Evolutionary conservation across 1,140 invertebrate genomes (phyloP).

Genomic region (Sycobia sp.): DNA sequence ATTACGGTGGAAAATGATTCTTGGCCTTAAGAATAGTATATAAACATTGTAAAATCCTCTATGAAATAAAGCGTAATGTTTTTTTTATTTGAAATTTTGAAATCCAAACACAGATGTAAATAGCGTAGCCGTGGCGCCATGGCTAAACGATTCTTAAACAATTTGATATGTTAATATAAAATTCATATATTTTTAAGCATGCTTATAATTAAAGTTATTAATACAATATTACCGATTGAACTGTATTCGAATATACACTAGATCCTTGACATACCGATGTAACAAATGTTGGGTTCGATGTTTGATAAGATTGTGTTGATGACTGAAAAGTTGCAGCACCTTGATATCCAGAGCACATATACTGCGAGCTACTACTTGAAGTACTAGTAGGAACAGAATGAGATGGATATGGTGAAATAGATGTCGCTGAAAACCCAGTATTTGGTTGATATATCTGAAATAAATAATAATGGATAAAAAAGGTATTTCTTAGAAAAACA

Average conservation of each 20-base stretch:
- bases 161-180: too few species aligned
- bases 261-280: constrained; percentile 57
- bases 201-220: constrained; percentile 5
- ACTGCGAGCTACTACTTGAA: constrained; percentile 51
- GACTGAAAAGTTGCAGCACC: constrained; percentile 55
- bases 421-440: constrained; percentile 52
- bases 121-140: too few species aligned
- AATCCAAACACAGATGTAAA: too few species aligned
- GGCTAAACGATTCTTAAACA: too few species aligned
- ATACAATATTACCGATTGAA: constrained; percentile 51
- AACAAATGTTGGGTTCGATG: constrained; percentile 55
- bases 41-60: too few species aligned
- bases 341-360: constrained; percentile 54
- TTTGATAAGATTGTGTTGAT: constrained; percentile 56
- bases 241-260: constrained; percentile 54
- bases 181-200: too few species aligned
- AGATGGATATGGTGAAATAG: constrained; percentile 57
- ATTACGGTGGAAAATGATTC: too few species aligned
- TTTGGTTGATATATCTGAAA: constrained; percentile 55
- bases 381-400: constrained; percentile 53
- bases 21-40: too few species aligned
- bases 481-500: constrained; percentile 24
- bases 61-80: too few species aligned
- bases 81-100: too few species aligned
- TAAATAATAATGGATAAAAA: too few species aligned